Percentiles rank a stretch among this genome's conserved stretches.
phyloP scores from a whole-genome alignment of 2,888 invertebrate species.

The Hypsopygia costalis region DNA sequence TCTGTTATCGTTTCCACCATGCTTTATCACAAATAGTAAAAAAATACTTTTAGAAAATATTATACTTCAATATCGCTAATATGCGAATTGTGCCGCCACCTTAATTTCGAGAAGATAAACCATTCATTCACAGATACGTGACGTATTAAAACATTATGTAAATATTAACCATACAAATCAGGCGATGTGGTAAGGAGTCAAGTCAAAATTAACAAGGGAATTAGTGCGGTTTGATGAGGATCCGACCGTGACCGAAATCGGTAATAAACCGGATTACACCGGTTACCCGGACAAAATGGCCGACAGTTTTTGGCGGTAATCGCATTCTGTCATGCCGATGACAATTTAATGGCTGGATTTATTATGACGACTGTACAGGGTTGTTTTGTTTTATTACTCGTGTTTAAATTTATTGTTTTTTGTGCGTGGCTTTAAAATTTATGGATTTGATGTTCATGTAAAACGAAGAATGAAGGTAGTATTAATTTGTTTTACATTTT shows the following conservation, averaged over 20 bases:
- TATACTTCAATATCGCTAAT: no score
- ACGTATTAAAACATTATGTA: no score
- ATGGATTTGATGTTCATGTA: neutral
- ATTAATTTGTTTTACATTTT: no score
- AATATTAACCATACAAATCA: neutral
- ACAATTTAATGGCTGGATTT: conserved; percentile 18
- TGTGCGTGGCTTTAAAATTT: conserved; percentile 6
- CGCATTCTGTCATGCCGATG: conserved; percentile 29
- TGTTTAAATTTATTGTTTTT: neutral
- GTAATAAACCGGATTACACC: conserved; percentile 37
- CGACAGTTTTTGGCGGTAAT: conserved; percentile 30
- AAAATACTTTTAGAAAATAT: no score
- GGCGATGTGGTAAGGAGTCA: conserved; percentile 30
- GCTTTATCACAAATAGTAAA: no score
- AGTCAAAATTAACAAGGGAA: conserved; percentile 29
- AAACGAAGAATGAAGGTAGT: no score
- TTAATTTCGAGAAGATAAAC: no score
- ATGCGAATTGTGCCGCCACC: no score
- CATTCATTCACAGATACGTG: no score
- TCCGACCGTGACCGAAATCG: conserved; percentile 31
- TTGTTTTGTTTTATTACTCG: conserved; percentile 20
- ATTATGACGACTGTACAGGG: conserved; percentile 9
- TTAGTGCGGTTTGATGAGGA: conserved; percentile 29
- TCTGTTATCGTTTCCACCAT: no score
- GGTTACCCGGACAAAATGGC: conserved; percentile 34